A percentile compares a stretch with the other conserved stretches of the same genome.
Conservation (phyloP, 2,888 invertebrate genomes). For the Drosophila greeni region DNA sequence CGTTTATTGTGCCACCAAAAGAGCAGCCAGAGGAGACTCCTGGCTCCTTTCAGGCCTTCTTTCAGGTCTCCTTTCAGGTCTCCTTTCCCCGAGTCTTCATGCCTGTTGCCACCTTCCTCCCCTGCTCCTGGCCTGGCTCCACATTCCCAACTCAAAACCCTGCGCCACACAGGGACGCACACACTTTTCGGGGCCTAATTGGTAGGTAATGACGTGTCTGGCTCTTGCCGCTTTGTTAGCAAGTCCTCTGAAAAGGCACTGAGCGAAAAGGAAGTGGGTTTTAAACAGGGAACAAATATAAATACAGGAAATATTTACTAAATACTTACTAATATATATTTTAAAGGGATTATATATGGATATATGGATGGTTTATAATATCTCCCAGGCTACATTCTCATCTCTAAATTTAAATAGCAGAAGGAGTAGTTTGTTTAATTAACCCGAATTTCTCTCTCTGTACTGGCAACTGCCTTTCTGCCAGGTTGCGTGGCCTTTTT, state of each 20-base stretch:
- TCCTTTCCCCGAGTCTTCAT: slow-evolving; percentile 15
- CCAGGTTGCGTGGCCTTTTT: slow-evolving; percentile 57
- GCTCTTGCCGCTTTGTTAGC: slow-evolving; percentile 70
- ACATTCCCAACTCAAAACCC: slow-evolving; percentile 10
- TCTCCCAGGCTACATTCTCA: too few relatives aligned
- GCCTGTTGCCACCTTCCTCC: slow-evolving; percentile 15
- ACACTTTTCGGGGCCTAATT: slow-evolving; percentile 65
- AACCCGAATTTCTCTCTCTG: slow-evolving; percentile 11
- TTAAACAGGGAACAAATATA: too few relatives aligned
- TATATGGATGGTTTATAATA: too few relatives aligned
- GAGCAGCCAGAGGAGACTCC: slow-evolving; percentile 44
- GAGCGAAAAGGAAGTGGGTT: background rate
- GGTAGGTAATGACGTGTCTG: slow-evolving; percentile 74
- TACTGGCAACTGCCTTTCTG: slow-evolving; percentile 3
- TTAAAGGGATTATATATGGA: too few relatives aligned
- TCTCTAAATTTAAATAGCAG: too few relatives aligned
- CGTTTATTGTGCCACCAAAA: slow-evolving; percentile 72
- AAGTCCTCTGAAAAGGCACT: slow-evolving; percentile 41
- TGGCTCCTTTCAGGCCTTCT: slow-evolving; percentile 11
- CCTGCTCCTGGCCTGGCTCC: background rate
- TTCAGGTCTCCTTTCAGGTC: background rate
- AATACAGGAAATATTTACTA: too few relatives aligned
- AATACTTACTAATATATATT: too few relatives aligned
- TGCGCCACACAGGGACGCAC: slow-evolving; percentile 42
- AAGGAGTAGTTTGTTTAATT: too few relatives aligned